Evolutionary conservation across 2,797 vertebrate genomes (phyloP).

Genomic region (Ctenopoma multispine): DNA sequence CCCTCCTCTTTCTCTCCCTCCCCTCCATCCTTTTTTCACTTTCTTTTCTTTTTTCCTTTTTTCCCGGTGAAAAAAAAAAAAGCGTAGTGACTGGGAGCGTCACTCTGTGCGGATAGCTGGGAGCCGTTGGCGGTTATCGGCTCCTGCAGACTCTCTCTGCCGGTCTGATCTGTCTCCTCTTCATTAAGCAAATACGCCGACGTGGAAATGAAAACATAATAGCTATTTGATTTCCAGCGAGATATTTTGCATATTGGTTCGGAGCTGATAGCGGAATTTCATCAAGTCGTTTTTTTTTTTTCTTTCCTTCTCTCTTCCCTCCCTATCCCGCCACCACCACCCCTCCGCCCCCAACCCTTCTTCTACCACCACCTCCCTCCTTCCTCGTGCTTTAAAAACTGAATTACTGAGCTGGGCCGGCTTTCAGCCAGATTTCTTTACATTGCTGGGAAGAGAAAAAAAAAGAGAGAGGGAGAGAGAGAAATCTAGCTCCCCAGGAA

Average conservation of each 20-base stretch:
- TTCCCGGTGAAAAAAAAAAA: constrained; percentile 54
- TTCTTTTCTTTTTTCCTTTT: constrained; percentile 40
- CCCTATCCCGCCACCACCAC: constrained; percentile 39
- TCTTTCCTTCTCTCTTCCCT: constrained; percentile 70
- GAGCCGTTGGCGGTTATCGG: constrained; percentile 95
- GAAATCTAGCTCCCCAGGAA: constrained; percentile 86
- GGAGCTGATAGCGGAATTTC: constrained; percentile 99
- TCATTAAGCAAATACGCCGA: constrained; percentile 99
- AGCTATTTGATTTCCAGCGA: constrained; percentile 99
- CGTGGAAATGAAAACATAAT: constrained; percentile 99
- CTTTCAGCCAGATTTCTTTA: constrained; percentile 88
- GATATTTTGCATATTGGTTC: constrained; percentile 99
- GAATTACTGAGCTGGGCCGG: constrained; percentile 91
- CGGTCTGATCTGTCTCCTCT: constrained; percentile 98
- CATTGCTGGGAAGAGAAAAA: constrained; percentile 83
- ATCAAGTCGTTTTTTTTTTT: constrained; percentile 98
- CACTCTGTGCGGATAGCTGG: constrained; percentile 91
- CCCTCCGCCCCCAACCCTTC: background rate
- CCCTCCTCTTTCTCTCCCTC: constrained; percentile 46
- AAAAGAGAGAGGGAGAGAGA: constrained; percentile 46
- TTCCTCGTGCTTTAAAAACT: constrained; percentile 92
- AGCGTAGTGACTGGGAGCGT: constrained; percentile 84
- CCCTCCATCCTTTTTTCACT: constrained; percentile 52
- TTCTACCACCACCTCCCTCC: constrained; percentile 28
- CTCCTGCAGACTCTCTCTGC: constrained; percentile 93